Conservation (phyloP, 2,888 invertebrate species). For the Pachliopta kotzebuea region DNA sequence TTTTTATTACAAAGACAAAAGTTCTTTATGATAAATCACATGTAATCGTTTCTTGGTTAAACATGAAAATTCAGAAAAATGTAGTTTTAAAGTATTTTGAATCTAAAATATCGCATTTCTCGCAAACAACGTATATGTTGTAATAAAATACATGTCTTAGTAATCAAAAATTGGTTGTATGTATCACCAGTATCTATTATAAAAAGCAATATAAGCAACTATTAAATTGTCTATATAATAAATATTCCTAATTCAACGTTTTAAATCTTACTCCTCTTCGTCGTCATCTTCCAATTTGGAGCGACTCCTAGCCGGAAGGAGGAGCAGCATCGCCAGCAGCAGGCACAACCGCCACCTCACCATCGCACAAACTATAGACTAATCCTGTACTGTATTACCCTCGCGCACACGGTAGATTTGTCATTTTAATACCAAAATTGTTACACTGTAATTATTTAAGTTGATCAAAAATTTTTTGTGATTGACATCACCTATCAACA, state of each 20-base stretch:
- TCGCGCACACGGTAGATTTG: constrained; percentile 58
- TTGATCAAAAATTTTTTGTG: constrained; percentile 43
- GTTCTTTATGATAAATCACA: neutral
- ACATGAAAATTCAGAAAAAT: neutral
- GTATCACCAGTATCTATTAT: too few relatives aligned
- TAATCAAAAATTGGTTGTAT: too few relatives aligned
- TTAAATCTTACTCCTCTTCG: constrained; percentile 53
- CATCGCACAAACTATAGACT: constrained; percentile 50
- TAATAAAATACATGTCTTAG: too few relatives aligned
- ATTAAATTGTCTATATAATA: neutral
- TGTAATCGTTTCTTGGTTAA: neutral
- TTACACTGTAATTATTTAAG: constrained; percentile 39
- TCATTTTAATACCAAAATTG: constrained; percentile 62
- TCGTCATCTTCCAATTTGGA: constrained; percentile 56
- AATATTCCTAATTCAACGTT: neutral
- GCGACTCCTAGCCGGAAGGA: constrained; percentile 50
- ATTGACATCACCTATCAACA: constrained; percentile 53
- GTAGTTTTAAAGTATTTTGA: neutral
- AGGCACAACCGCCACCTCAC: constrained; percentile 63
- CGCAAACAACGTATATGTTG: neutral
- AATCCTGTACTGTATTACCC: constrained; percentile 41
- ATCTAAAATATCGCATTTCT: neutral
- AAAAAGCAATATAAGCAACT: too few relatives aligned
- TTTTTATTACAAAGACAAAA: neutral
- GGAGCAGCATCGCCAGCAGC: constrained; percentile 58